Evolutionary conservation across 2,113 vertebrate species (phyloP), one percentile per base, ranked within the genome.

Genomic region (Garra rufa): DNA sequence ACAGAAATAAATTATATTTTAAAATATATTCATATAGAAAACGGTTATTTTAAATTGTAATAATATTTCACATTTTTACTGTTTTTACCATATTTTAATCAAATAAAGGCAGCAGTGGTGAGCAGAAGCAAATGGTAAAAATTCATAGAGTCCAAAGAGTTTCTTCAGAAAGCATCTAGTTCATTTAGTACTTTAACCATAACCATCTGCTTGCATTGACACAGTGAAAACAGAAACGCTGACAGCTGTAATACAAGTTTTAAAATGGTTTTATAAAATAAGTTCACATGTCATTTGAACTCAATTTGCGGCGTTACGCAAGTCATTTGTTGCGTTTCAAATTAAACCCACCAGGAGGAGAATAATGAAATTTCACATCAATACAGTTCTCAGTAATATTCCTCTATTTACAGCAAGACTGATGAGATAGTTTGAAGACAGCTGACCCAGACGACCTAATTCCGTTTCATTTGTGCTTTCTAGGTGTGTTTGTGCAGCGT

Each of bases 311-410:
- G 11, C 2, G 8, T 38, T 67, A 73, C n/a, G n/a, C 21, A 81
- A 85, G 84, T 75, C 70, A 81, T 74, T 81, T 78, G 19, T 83
- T 74, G 41, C 46, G 34, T 59, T 48, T 75, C 73, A 85, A 71
- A 81, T 61, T 46, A 81, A 85, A 75, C 77, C 77, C 57, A 74
- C 46, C 44, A 38, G 78, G 76, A 74, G 30, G 21, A 43, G 14
- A 48, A 41, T 19, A 69, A 75, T 50, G 41, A 19, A 44, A 79
- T 71, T 85, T 85, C 77, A 30, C 52, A 76, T 76, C 71, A 30
- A 83, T 83, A 19, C 17, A n/a, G 61, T 41, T 61, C 52, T 26
- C 55, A 3, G 38, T 61, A 61, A 61, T 78, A 78, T 78, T 59
- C 9, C n/a, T 17, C 76, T 44, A 61, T 78, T 78, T 61, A 78